A percentile compares a stretch with the other conserved stretches of the same genome.
phyloP scores from a whole-genome alignment of 2,888 invertebrate genomes.

The Nasonia oneida region DNA sequence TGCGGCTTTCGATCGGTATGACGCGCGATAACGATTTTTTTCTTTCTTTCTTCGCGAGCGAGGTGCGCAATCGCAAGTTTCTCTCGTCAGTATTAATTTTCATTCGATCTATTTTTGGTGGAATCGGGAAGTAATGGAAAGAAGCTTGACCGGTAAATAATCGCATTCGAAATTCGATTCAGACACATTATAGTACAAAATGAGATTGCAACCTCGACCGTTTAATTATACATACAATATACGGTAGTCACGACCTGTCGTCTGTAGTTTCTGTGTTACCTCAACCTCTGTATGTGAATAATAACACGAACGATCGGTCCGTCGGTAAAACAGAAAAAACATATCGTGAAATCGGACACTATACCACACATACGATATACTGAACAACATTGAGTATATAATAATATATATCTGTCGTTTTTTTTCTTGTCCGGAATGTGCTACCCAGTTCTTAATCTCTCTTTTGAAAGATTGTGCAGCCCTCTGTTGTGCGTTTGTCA shows the following conservation, averaged over 20 bases:
- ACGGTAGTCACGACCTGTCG: slow-evolving; percentile 47
- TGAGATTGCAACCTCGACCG: background rate
- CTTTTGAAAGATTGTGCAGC: slow-evolving; percentile 41
- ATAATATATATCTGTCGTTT: slow-evolving; percentile 35
- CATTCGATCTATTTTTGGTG: background rate
- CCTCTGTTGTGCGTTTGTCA: slow-evolving; percentile 57
- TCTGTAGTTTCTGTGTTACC: slow-evolving; percentile 52
- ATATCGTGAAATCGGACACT: background rate
- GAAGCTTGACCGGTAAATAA: background rate
- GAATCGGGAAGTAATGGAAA: background rate
- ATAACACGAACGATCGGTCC: slow-evolving; percentile 30
- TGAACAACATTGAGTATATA: slow-evolving; percentile 3
- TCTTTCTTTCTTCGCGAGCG: background rate
- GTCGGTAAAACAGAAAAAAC: background rate
- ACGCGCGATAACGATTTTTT: slow-evolving; percentile 1
- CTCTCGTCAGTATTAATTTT: background rate
- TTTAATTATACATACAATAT: background rate
- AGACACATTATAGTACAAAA: background rate
- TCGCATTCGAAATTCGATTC: background rate
- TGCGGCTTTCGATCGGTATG: background rate
- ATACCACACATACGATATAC: background rate
- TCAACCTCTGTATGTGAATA: slow-evolving; percentile 30
- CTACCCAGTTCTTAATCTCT: slow-evolving; percentile 24
- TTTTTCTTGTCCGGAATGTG: slow-evolving; percentile 40
- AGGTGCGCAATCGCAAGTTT: background rate